A percentile compares a stretch with the other conserved stretches of the same genome.
These are phyloP conservation scores for Cephalopterus ornatus DNA, from an alignment of 2,113 vertebrate species.

Conservation along the genomic window DNA sequence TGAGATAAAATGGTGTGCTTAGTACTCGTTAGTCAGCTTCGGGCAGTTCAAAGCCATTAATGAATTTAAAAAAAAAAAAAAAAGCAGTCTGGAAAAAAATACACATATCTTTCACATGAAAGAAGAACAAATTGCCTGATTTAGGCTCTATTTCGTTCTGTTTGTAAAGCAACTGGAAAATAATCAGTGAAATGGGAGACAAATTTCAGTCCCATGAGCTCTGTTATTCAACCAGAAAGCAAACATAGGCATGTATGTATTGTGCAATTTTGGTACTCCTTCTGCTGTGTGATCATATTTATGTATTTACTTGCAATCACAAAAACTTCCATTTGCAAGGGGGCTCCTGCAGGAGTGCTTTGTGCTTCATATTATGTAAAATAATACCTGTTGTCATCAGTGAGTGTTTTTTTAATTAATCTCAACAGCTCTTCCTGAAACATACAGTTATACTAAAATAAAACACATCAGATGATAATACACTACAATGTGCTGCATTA, in stretches of 20 bases:
- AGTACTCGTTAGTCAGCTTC: not conserved
- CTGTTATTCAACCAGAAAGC: not conserved
- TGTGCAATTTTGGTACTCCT: not conserved
- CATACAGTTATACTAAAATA: not conserved
- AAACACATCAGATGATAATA: not conserved
- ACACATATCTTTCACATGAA: not conserved
- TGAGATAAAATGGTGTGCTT: not conserved
- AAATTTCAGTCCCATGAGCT: not conserved
- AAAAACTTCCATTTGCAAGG: not conserved
- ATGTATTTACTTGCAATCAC: not conserved
- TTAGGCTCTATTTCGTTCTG: not conserved
- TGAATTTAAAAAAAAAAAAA: not conserved
- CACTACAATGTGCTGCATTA: not conserved
- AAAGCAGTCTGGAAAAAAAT: not conserved
- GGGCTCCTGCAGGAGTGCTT: fast-evolving
- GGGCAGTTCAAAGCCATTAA: not conserved
- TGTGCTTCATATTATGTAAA: not conserved
- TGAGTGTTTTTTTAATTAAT: not conserved
- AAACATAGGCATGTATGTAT: not conserved
- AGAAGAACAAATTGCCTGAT: not conserved
- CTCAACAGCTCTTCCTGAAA: not conserved
- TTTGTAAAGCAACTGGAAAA: not conserved
- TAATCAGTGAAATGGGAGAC: not conserved
- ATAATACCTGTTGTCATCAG: not conserved
- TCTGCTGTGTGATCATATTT: not conserved